These are phyloP conservation scores for Sebastes nivosus DNA, from an alignment of 2,797 vertebrate genomes.

Conservation along the genomic window DNA sequence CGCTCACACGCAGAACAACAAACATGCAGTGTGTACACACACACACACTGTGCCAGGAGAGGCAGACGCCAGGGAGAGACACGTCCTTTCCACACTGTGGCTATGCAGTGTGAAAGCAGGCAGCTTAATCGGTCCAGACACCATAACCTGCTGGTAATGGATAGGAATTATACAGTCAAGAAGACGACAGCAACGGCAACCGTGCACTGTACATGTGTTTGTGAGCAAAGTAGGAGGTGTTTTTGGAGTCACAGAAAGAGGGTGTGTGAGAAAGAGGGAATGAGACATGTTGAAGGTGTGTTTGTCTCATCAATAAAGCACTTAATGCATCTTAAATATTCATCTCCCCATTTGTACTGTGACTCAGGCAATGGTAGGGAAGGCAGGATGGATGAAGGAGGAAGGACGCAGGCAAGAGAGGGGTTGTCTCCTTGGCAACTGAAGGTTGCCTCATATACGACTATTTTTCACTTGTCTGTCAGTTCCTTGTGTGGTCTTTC, in stretches of 20 bases:
- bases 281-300: conserved; percentile 1
- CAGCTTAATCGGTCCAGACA: conserved; percentile 33
- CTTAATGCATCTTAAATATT: conserved; percentile 62
- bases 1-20: background rate
- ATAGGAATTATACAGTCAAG: conserved; percentile 42
- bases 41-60: background rate
- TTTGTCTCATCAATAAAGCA: conserved; percentile 58
- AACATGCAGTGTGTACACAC: background rate
- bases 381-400: conserved; percentile 36
- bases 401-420: conserved; percentile 9
- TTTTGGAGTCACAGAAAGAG: background rate
- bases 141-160: conserved; percentile 35
- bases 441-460: conserved; percentile 4
- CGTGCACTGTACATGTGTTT: background rate
- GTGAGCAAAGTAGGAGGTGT: background rate
- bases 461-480: background rate
- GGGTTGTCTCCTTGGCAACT: conserved; percentile 55
- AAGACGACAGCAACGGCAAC: conserved; percentile 6
- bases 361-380: conserved; percentile 17
- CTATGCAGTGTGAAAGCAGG: conserved; percentile 6
- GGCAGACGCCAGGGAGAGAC: background rate
- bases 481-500: background rate
- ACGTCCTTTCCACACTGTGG: background rate
- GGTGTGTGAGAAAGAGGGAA: background rate
- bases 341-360: conserved; percentile 25